Percentiles rank a stretch among this genome's conserved stretches.
phyloP scores from a whole-genome alignment of 2,113 vertebrate genomes.

The Athene noctua region DNA sequence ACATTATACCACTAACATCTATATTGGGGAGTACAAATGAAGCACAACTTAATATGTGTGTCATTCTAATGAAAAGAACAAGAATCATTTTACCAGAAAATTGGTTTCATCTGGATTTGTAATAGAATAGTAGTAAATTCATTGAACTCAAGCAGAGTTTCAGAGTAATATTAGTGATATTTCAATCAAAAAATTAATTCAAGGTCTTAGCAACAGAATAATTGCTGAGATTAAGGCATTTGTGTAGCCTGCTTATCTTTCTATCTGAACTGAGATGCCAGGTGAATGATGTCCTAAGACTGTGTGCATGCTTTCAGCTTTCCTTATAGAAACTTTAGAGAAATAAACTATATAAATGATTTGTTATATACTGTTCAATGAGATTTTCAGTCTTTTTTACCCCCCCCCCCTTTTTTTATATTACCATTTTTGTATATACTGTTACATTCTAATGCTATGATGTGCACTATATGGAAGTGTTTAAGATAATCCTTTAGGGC shows the following conservation, averaged over 20 bases:
- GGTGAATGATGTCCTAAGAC: not conserved
- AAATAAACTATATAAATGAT: conserved; percentile 14
- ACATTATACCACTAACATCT: conserved; percentile 49
- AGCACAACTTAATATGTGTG: conserved; percentile 67
- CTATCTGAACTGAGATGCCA: not conserved
- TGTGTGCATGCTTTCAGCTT: not conserved
- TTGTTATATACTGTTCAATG: conserved; percentile 36
- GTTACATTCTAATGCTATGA: conserved; percentile 66
- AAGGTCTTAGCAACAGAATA: conserved; percentile 43
- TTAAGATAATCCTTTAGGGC: conserved; percentile 69
- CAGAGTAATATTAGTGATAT: conserved; percentile 69
- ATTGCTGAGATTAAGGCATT: conserved; percentile 35
- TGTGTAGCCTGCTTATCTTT: conserved; percentile 19
- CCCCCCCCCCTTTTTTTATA: not conserved
- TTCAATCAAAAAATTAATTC: conserved; percentile 54
- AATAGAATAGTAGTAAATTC: conserved; percentile 64
- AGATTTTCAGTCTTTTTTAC: conserved; percentile 50
- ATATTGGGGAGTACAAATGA: conserved; percentile 63
- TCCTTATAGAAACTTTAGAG: not conserved
- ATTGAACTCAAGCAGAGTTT: conserved; percentile 48
- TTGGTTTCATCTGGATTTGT: conserved; percentile 77
- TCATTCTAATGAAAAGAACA: conserved; percentile 72
- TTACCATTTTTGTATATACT: conserved; percentile 55
- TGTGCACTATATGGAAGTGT: conserved; percentile 62
- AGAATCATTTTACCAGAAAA: conserved; percentile 73